Evolutionary conservation across 2,888 invertebrate species (phyloP), one percentile per base, ranked within the genome.

Genomic region (Petrolisthes cinctipes): DNA sequence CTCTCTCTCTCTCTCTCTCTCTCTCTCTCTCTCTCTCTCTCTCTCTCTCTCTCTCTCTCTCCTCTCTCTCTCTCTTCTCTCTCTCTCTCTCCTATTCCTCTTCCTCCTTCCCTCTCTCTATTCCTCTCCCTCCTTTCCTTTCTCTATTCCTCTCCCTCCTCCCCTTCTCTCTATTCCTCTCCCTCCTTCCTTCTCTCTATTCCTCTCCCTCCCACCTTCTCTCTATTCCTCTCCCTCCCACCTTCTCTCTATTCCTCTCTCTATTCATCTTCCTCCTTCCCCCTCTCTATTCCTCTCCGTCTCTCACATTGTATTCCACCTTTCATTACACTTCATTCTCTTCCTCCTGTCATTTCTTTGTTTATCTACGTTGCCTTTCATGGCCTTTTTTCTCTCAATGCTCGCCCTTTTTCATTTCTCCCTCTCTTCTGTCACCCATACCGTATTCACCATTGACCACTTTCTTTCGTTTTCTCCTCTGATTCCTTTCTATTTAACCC

Each of bases 211-310:
- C 53, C 76, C 51, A 37, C 37, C 78, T 79, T 7, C 7, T 54
- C 68, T 54, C n/a, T 56, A n/a, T 73, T 85, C 66, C 54, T 81
- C 23, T 81, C 80, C 37, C 68, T 80, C 66, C 20, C 51, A 54
- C 78, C 84, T 51, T 23, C 73, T 20, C 76, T 37, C 51, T n/a
- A 53, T 51, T 80, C 80, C 17, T 51, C 79, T 37, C 68, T 54
- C n/a, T 56, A n/a, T 73, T 85, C 66, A 14, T 81, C 23, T 81
- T 68, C 37, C 68, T 80, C 66, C 20, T 51, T 23, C 73, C 11
- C 76, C 23, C 51, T 68, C 23, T 71, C 14, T n/a, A 53, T 51
- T 80, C 80, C 17, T 51, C 79, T 37, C 68, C 61, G 20, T 68
- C 17, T 57, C 37, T 37, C 37, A 37, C 37, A 37, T 37, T 37